Base-by-base conservation (phyloP, 2,888 invertebrate genomes). In the Amphipoea lucens region DNA sequence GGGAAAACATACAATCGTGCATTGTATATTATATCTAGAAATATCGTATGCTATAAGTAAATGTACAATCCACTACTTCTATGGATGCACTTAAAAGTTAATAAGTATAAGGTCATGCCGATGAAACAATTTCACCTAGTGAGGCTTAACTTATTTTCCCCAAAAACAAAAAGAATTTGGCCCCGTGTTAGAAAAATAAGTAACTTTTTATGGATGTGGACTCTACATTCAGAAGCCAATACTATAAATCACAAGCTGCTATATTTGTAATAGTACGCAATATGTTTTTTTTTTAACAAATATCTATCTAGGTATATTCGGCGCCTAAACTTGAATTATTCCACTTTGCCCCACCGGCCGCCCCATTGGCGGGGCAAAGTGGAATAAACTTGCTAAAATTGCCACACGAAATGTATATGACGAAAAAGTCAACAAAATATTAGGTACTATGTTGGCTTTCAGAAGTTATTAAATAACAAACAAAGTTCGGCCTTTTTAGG, bases 391-490 rank as follows among this genome's bases (percentile, higher is more conserved):
- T 65, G 36, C 42, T 36, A 23, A 69, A 68, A 68, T 40, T 57
- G 42, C n/a, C 36, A 54, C 75, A 73, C 65, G n/a, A 57, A 69
- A 83, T 65, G 36, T 51, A 7, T 75, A 65, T 68, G 14, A 20
- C 40, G n/a, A 17, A 74, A 62, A 51, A 62, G 20, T 40, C 40
- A 62, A 76, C 48, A 74, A 76, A 74, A 40, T 20, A 40, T 76
- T 9, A 29, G 29, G 29, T 29, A 29, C 6, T 62, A 40, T 62
- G 54, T 73, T 65, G 42, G n/a, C 72, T 73, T 69, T 62, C 45
- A 57, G 65, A 84, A 73, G 42, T 84, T 74, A 81, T 84, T 74
- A 74, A 14, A 57, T 69, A 42, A n/a, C 11, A 48, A 73, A 66
- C n/a, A 63, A 80, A 80, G 68, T 73, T 69, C 12, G 20, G 63